These are phyloP conservation scores for Cotesia typhae DNA, from an alignment of 1,140 invertebrate species.

Conservation along the genomic window DNA sequence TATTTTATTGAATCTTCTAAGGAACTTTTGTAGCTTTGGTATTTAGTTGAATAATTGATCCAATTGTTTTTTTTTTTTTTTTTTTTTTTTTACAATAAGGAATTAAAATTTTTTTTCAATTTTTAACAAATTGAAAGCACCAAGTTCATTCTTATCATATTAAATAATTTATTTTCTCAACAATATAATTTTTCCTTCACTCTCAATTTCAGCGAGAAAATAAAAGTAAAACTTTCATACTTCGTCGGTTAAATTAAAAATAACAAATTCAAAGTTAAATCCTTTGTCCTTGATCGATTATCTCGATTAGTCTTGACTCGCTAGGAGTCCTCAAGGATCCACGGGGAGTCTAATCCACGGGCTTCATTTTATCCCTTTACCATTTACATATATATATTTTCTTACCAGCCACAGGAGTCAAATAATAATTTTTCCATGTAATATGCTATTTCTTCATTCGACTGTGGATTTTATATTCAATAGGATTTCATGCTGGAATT, in stretches of 20 bases:
- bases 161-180: too few species aligned
- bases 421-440: not conserved
- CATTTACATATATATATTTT: conserved; percentile 2
- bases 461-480: conserved; percentile 11
- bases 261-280: not conserved
- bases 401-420: conserved; percentile 17
- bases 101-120: too few species aligned
- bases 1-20: too few species aligned
- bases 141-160: too few species aligned
- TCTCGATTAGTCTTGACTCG: conserved; percentile 21
- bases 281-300: conserved; percentile 36
- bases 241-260: not conserved
- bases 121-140: too few species aligned
- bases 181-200: too few species aligned
- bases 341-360: conserved; percentile 10
- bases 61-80: too few species aligned
- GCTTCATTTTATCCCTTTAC: not conserved
- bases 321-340: conserved; percentile 13
- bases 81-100: too few species aligned
- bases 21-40: too few species aligned
- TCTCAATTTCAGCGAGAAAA: too few species aligned
- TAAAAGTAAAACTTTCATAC: not conserved
- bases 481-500: conserved; percentile 14
- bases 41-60: too few species aligned
- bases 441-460: conserved; percentile 10